Conservation (phyloP, 2,113 vertebrate species). For the Alligator mississippiensis region DNA sequence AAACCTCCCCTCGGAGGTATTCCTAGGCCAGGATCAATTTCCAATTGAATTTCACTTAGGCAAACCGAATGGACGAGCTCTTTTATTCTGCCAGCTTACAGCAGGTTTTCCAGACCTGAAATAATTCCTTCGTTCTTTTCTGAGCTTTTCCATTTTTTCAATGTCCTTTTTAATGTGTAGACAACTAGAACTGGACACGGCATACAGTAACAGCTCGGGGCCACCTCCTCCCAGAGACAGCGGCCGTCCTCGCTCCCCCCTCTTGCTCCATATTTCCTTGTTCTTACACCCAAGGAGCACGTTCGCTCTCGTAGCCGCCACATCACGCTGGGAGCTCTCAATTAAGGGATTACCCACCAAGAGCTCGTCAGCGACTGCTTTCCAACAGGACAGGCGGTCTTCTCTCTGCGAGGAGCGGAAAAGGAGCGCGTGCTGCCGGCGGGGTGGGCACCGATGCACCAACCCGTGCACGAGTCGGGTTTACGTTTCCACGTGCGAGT, state of each 20-base stretch:
- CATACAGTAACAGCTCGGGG: background rate
- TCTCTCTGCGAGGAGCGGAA: background rate
- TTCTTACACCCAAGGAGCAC: background rate
- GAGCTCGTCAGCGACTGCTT: background rate
- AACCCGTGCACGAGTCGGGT: background rate
- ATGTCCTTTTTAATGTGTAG: background rate
- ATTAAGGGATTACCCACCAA: background rate
- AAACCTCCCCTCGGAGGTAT: conserved; percentile 60
- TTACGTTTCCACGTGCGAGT: background rate
- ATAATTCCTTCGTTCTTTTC: conserved; percentile 53
- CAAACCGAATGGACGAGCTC: conserved; percentile 64
- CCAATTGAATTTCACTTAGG: conserved; percentile 59
- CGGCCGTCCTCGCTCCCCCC: background rate
- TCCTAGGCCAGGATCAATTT: conserved; percentile 57
- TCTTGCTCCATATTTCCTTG: background rate
- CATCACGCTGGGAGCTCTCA: background rate
- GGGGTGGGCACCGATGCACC: background rate
- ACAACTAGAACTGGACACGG: background rate
- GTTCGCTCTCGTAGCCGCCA: background rate
- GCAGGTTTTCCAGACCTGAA: conserved; percentile 64
- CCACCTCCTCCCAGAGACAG: background rate
- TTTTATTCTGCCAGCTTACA: conserved; percentile 21
- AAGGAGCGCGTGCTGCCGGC: background rate
- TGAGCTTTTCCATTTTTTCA: background rate
- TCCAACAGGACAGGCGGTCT: background rate